Evolutionary conservation across 2,113 vertebrate species (phyloP).

Genomic region (Rafetus swinhoei): DNA sequence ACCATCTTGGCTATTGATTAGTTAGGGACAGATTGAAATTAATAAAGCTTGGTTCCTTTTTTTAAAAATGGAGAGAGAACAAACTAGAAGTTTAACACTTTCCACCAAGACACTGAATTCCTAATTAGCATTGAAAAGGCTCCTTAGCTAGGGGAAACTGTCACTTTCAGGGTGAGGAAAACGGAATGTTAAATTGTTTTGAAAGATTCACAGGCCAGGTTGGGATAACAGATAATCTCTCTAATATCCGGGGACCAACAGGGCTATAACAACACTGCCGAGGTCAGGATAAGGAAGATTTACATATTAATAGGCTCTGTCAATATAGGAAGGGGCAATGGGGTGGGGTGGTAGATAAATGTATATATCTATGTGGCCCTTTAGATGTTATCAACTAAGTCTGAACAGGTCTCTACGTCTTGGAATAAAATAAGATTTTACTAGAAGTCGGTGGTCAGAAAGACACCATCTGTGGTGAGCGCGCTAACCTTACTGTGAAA

Average conservation of each 20-base stretch:
- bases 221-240: background rate
- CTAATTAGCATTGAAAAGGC: constrained; percentile 64
- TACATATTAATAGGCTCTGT: constrained; percentile 64
- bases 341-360: constrained; percentile 37
- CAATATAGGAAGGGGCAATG: constrained; percentile 44
- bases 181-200: constrained; percentile 61
- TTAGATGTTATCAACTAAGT: background rate
- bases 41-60: constrained; percentile 4
- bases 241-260: background rate
- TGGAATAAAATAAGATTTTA: background rate
- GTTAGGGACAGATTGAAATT: background rate
- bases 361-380: constrained; percentile 49
- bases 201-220: constrained; percentile 65
- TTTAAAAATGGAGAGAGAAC: constrained; percentile 15
- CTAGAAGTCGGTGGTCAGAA: background rate
- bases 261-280: background rate
- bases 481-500: background rate
- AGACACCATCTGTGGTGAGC: background rate
- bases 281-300: constrained; percentile 53
- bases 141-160: background rate
- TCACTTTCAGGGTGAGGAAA: constrained; percentile 60
- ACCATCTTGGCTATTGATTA: constrained; percentile 31
- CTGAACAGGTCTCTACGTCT: background rate
- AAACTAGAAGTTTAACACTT: constrained; percentile 50
- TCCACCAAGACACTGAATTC: constrained; percentile 36